phyloP scores from a whole-genome alignment of 2,113 vertebrate species.

The Mesoclemmys tuberculata region DNA sequence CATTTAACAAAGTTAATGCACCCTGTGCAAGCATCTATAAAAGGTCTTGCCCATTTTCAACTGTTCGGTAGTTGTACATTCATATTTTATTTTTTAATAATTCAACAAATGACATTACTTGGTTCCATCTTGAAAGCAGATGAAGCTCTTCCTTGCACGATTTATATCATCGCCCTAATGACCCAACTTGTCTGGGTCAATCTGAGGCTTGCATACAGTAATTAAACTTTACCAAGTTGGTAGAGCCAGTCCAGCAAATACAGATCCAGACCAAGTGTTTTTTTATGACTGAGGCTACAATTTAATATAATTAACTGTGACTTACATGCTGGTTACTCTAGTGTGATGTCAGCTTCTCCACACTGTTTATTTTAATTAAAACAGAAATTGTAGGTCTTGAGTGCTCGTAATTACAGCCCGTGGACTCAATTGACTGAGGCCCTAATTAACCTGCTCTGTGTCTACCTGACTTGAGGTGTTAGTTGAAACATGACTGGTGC shows the following conservation, averaged over 20 bases:
- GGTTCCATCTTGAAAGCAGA: constrained; percentile 23
- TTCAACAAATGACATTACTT: constrained; percentile 18
- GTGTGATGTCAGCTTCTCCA: constrained; percentile 84
- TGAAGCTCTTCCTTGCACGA: neutral
- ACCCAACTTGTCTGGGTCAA: constrained; percentile 59
- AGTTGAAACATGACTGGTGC: constrained; percentile 80
- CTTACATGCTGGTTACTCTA: constrained; percentile 78
- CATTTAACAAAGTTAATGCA: neutral
- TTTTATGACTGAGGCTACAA: constrained; percentile 71
- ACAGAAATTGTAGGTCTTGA: constrained; percentile 86
- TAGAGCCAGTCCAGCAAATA: constrained; percentile 55
- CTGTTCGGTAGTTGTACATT: neutral
- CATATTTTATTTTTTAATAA: neutral
- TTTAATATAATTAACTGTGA: constrained; percentile 83
- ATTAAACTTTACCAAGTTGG: constrained; percentile 68
- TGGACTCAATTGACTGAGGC: constrained; percentile 83
- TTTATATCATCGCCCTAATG: neutral
- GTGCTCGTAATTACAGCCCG: constrained; percentile 83
- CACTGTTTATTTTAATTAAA: constrained; percentile 90
- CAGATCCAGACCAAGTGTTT: constrained; percentile 59
- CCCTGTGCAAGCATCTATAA: fast-evolving
- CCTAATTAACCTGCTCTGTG: constrained; percentile 86
- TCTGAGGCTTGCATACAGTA: constrained; percentile 57
- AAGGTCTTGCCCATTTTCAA: neutral
- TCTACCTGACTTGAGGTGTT: constrained; percentile 83